Evolutionary conservation across 2,113 vertebrate species (phyloP).

Genomic region (Panurus biarmicus): DNA sequence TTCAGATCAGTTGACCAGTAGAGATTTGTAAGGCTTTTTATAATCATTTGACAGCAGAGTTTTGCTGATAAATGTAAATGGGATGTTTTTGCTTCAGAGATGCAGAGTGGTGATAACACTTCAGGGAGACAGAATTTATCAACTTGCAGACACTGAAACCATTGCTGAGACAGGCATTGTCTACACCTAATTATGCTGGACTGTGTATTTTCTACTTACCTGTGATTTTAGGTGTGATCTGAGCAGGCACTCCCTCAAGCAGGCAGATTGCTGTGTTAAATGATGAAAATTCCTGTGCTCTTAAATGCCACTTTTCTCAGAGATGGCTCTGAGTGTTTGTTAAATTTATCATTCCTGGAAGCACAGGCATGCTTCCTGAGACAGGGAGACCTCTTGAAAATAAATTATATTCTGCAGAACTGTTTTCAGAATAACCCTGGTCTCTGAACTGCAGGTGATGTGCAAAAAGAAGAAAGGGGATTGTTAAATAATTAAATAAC

Average conservation of each 20-base stretch:
- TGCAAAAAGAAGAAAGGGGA: not conserved
- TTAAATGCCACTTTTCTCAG: slow-evolving; percentile 41
- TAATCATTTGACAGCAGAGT: slow-evolving; percentile 57
- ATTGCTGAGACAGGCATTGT: slow-evolving; percentile 61
- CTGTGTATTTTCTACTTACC: not conserved
- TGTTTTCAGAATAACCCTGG: not conserved
- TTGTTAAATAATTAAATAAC: not conserved
- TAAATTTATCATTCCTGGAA: slow-evolving; percentile 15
- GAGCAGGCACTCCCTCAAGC: not conserved
- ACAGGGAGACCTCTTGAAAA: not conserved
- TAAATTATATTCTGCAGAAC: not conserved
- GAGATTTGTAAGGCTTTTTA: slow-evolving; percentile 33
- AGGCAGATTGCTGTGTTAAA: not conserved
- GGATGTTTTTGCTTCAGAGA: not conserved
- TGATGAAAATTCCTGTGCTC: not conserved
- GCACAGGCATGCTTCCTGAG: not conserved
- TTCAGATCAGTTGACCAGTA: slow-evolving; percentile 43
- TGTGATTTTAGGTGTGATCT: slow-evolving; percentile 18
- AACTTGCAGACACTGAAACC: slow-evolving; percentile 49
- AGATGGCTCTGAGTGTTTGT: not conserved
- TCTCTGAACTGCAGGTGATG: not conserved
- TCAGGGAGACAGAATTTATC: slow-evolving; percentile 10
- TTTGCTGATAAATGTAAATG: slow-evolving; percentile 64
- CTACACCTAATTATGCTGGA: not conserved
- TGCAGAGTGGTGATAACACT: slow-evolving; percentile 1